These are phyloP conservation scores for Poeciliopsis prolifica DNA, from an alignment of 2,113 vertebrate genomes.

Conservation along the genomic window DNA sequence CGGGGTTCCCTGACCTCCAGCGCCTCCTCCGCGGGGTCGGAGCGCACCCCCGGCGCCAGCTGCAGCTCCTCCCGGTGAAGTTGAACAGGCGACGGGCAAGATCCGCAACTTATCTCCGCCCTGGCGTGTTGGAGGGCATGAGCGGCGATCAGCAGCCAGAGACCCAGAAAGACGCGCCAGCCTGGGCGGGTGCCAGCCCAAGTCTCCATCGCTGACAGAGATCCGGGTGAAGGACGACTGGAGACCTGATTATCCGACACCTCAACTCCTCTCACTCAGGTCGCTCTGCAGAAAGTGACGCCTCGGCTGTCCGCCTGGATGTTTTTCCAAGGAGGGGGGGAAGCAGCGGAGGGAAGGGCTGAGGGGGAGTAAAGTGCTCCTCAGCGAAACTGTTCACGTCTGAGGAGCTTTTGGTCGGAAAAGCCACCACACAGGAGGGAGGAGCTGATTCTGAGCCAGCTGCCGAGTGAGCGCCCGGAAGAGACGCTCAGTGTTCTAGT, in stretches of 20 bases:
- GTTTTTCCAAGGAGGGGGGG: conserved; percentile 10
- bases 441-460: conserved; percentile 86
- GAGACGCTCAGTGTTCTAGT: conserved; percentile 38
- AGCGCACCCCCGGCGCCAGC: conserved; percentile 70
- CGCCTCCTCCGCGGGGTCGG: conserved; percentile 41
- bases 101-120: conserved; percentile 84
- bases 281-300: conserved; percentile 63
- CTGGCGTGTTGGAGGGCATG: conserved; percentile 54
- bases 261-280: conserved; percentile 61
- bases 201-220: conserved; percentile 82
- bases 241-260: conserved; percentile 53
- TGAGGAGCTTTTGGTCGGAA: conserved; percentile 83
- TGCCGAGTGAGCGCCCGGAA: conserved; percentile 75
- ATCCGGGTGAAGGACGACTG: conserved; percentile 45
- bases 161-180: conserved; percentile 79
- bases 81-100: conserved; percentile 75
- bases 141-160: conserved; percentile 83
- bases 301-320: conserved; percentile 47
- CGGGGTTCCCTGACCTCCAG: conserved; percentile 60
- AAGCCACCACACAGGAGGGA: conserved; percentile 85
- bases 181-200: conserved; percentile 73
- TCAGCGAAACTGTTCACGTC: conserved; percentile 91
- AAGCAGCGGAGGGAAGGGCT: background rate
- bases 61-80: conserved; percentile 73
- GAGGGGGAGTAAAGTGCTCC: conserved; percentile 78